Conservation (phyloP, 1,140 invertebrate genomes). For the Nebria ingens region DNA sequence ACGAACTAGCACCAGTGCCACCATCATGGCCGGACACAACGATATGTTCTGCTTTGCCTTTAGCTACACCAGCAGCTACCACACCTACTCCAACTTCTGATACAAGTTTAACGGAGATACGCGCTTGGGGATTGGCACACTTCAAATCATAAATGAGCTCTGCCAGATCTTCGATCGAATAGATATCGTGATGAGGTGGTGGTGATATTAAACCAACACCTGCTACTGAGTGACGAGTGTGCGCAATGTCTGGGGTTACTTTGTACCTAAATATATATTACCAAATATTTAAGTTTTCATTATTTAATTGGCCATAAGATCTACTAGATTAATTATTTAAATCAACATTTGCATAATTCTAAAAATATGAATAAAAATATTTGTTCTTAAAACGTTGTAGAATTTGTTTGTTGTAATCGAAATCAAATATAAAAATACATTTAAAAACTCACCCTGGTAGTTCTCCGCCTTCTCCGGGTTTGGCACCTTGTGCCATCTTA, state of each 20-base stretch:
- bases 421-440: slow-evolving; percentile 8
- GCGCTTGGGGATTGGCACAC: slow-evolving; percentile 88
- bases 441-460: slow-evolving; percentile 70
- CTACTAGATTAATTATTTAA: too few relatives aligned
- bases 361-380: neutral
- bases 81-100: slow-evolving; percentile 97
- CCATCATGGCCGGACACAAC: slow-evolving; percentile 98
- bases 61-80: slow-evolving; percentile 94
- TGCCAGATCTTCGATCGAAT: slow-evolving; percentile 97
- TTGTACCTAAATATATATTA: slow-evolving; percentile 25
- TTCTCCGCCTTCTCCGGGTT: slow-evolving; percentile 92
- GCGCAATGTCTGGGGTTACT: slow-evolving; percentile 91
- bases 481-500: slow-evolving; percentile 98
- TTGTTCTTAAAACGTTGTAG: neutral
- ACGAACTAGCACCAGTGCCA: slow-evolving; percentile 93
- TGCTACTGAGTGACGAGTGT: slow-evolving; percentile 88
- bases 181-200: slow-evolving; percentile 98
- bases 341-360: too few relatives aligned
- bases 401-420: neutral
- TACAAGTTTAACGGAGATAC: slow-evolving; percentile 96
- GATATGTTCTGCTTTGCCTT: slow-evolving; percentile 97
- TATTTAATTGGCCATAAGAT: too few relatives aligned
- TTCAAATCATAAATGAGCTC: slow-evolving; percentile 98
- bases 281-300: too few relatives aligned
- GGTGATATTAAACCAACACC: slow-evolving; percentile 98